phyloP scores from a whole-genome alignment of 2,797 vertebrate species.

The Silurus aristotelis region DNA sequence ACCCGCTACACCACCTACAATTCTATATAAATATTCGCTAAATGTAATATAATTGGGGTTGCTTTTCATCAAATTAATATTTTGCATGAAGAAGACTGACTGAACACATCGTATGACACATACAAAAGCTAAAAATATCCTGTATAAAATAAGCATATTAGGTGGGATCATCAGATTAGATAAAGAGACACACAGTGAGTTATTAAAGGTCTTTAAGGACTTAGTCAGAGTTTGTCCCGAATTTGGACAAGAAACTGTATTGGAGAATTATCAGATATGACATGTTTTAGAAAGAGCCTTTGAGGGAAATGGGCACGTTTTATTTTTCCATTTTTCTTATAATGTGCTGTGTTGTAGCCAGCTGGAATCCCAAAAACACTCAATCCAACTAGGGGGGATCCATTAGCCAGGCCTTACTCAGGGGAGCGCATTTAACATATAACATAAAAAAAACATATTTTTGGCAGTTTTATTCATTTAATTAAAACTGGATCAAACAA shows the following conservation, averaged over 20 bases:
- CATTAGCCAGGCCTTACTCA: background rate
- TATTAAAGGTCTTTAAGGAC: background rate
- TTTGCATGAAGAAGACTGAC: too few relatives aligned
- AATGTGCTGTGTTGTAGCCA: background rate
- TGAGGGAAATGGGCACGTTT: slow-evolving; percentile 11
- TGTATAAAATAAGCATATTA: background rate
- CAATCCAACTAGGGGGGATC: background rate
- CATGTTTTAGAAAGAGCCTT: background rate
- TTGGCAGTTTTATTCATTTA: background rate
- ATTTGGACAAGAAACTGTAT: background rate
- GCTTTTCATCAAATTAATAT: background rate
- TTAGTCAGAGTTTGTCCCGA: background rate
- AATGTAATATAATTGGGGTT: background rate
- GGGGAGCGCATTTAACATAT: background rate
- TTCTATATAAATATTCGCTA: background rate
- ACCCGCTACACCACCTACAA: background rate
- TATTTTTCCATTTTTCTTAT: slow-evolving; percentile 2
- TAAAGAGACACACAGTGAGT: background rate
- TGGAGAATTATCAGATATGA: background rate
- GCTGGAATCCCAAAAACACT: slow-evolving; percentile 13
- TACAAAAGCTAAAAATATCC: too few relatives aligned
- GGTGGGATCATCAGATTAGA: background rate
- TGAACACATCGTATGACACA: background rate
- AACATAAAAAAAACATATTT: background rate
- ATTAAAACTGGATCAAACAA: background rate